Percentiles rank a stretch among this genome's conserved stretches.
These are phyloP conservation scores for Nyctibius bracteatus DNA, from an alignment of 2,113 vertebrate genomes.

Conservation along the genomic window DNA sequence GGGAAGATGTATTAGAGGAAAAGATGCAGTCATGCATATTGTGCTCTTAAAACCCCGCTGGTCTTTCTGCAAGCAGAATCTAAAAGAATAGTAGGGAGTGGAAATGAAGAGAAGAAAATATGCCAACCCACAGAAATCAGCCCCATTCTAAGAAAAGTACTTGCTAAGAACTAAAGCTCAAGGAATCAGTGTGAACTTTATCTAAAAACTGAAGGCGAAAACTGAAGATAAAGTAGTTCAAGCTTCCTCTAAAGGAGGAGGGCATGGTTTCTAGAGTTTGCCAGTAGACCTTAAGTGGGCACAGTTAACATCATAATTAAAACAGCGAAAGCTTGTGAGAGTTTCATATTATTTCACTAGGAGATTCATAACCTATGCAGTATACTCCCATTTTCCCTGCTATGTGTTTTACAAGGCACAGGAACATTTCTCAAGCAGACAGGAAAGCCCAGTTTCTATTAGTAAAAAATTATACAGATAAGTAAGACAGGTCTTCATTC, in stretches of 20 bases:
- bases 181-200: neutral
- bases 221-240: neutral
- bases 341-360: neutral
- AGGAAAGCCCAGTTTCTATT: neutral
- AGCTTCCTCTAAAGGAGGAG: neutral
- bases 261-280: neutral
- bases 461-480: neutral
- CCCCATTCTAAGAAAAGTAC: neutral
- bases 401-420: neutral
- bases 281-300: neutral
- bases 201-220: neutral
- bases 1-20: constrained; percentile 37
- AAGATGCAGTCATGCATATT: constrained; percentile 59
- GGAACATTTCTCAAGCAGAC: neutral
- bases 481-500: neutral
- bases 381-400: neutral
- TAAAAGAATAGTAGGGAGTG: neutral
- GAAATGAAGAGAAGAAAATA: constrained; percentile 6
- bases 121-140: neutral
- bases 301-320: neutral
- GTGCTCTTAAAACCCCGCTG: constrained; percentile 46
- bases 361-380: neutral
- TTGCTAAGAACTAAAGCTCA: constrained; percentile 1
- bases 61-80: constrained; percentile 23
- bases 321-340: neutral